Conservation (phyloP, 1,140 invertebrate species). For the Odontomachus brunneus region DNA sequence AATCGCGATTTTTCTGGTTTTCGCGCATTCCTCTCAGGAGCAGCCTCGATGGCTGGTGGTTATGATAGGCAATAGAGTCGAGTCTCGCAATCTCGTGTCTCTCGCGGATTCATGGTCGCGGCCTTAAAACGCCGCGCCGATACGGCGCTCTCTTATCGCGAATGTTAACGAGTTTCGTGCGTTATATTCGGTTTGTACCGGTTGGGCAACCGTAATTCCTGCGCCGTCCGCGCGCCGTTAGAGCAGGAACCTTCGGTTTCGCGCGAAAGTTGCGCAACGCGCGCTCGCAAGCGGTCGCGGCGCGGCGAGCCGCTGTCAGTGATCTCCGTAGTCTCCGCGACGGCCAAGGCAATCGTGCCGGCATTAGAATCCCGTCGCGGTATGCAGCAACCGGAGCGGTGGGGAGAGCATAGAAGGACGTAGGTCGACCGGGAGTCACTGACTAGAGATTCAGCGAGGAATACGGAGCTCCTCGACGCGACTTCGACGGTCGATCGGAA, state of each 20-base stretch:
- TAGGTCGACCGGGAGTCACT: constrained; percentile 18
- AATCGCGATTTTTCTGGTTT: too few relatives aligned
- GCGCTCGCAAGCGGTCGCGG: neutral
- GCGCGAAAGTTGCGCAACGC: constrained; percentile 66
- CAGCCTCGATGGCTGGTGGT: too few relatives aligned
- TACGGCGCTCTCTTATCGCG: constrained; percentile 17
- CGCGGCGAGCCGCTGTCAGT: constrained; percentile 37
- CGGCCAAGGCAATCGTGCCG: constrained; percentile 66
- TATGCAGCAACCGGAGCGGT: neutral
- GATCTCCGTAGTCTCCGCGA: constrained; percentile 50
- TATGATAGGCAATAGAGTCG: neutral
- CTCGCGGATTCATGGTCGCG: constrained; percentile 32
- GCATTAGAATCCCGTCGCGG: constrained; percentile 56
- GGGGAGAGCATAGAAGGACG: constrained; percentile 61
- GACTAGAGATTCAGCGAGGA: constrained; percentile 61
- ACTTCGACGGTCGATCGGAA: too few relatives aligned
- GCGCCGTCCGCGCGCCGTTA: constrained; percentile 60
- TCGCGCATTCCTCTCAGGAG: too few relatives aligned
- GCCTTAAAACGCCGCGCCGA: constrained; percentile 20
- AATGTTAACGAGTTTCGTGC: constrained; percentile 30
- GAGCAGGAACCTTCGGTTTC: constrained; percentile 64
- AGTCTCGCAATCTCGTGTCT: constrained; percentile 13
- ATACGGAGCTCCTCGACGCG: constrained; percentile 2
- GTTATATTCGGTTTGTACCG: constrained; percentile 2
- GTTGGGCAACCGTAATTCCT: constrained; percentile 33